phyloP scores from a whole-genome alignment of 2,113 vertebrate species.

The Callithrix jacchus region DNA sequence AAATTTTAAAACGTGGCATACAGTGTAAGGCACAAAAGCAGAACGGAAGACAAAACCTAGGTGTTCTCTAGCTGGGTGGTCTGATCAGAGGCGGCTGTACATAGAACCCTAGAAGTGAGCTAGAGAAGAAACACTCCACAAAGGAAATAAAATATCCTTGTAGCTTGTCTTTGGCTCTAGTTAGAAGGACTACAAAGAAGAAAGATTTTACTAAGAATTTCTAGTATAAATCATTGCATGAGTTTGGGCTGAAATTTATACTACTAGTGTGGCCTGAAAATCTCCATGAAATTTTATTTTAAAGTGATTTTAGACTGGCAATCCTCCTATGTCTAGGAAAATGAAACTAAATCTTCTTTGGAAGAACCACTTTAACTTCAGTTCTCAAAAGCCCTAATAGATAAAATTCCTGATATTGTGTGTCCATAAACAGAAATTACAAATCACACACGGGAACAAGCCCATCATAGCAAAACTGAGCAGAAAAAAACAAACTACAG shows the following conservation, averaged over 20 bases:
- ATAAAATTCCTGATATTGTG: background rate
- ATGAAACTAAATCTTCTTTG: background rate
- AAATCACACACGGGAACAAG: background rate
- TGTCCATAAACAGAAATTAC: background rate
- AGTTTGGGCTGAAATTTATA: slow-evolving; percentile 4
- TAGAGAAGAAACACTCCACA: background rate
- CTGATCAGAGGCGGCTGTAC: background rate
- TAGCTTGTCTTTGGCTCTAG: background rate
- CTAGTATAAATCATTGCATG: background rate
- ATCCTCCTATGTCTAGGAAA: background rate
- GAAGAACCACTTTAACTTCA: slow-evolving; percentile 1
- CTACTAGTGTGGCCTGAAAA: background rate
- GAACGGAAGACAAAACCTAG: background rate
- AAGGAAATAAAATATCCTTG: background rate
- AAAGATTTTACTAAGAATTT: slow-evolving; percentile 6
- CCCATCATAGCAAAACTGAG: background rate
- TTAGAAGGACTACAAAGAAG: background rate
- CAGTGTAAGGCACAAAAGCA: background rate
- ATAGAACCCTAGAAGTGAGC: background rate
- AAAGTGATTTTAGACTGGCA: background rate
- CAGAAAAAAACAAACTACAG: background rate
- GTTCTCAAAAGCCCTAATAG: background rate
- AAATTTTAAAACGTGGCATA: background rate
- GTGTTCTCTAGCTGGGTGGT: background rate
- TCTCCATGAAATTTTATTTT: background rate